These are phyloP conservation scores for Phyllostomus discolor DNA, from an alignment of 2,113 vertebrate genomes.

Conservation along the genomic window DNA sequence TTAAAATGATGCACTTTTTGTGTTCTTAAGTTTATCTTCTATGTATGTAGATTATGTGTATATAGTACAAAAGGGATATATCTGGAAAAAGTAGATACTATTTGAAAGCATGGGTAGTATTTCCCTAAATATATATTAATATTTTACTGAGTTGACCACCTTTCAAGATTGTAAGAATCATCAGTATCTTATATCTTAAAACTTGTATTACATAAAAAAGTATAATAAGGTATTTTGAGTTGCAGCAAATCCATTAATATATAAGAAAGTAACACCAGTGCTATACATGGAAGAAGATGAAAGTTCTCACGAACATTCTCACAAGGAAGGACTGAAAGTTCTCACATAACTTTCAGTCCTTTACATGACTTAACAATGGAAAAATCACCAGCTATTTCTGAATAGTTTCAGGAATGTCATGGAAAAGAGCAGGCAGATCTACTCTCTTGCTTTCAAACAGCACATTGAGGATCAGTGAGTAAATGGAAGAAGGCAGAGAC, in stretches of 20 bases:
- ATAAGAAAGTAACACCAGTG: not conserved
- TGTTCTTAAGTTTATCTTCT: not conserved
- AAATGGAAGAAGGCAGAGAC: not conserved
- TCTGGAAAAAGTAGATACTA: not conserved
- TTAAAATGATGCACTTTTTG: not conserved
- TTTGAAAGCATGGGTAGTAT: not conserved
- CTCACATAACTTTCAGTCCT: not conserved
- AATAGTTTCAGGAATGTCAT: not conserved
- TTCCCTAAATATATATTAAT: not conserved
- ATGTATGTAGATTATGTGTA: not conserved
- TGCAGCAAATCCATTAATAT: not conserved
- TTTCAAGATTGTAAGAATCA: not conserved
- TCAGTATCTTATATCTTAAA: not conserved
- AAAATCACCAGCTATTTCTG: not conserved
- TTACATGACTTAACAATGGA: not conserved
- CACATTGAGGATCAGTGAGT: not conserved
- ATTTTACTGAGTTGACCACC: not conserved
- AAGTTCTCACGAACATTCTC: too few relatives aligned
- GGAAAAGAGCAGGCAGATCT: not conserved
- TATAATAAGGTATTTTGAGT: not conserved
- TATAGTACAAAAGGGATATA: not conserved
- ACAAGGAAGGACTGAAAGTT: too few relatives aligned
- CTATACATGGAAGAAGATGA: not conserved
- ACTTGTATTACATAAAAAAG: not conserved
- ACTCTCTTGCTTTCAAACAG: not conserved